These are phyloP conservation scores for Pluvianellus socialis DNA, from an alignment of 2,113 vertebrate species.

Conservation along the genomic window DNA sequence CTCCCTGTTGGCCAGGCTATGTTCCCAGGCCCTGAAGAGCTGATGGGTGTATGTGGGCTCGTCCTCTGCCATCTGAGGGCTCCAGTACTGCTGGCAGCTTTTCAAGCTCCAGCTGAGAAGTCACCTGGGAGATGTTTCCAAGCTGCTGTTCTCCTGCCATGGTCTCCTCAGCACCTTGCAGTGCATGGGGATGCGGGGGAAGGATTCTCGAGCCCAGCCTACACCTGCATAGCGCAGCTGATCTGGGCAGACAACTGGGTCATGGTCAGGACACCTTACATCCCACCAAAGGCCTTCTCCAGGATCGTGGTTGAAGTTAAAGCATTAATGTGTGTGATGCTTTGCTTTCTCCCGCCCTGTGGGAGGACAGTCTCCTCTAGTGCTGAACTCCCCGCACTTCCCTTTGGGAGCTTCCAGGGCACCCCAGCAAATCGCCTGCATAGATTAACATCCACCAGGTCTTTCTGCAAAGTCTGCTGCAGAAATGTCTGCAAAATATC, in stretches of 20 bases:
- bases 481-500: neutral
- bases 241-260: neutral
- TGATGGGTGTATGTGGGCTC: neutral
- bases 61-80: neutral
- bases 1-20: neutral
- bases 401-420: neutral
- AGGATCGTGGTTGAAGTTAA: neutral
- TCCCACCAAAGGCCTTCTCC: neutral
- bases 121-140: neutral
- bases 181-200: neutral
- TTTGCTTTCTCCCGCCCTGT: neutral
- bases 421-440: neutral
- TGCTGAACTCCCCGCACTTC: neutral
- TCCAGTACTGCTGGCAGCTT: neutral
- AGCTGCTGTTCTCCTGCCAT: neutral
- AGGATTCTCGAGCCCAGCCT: neutral
- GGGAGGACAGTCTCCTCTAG: neutral
- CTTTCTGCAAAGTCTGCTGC: neutral
- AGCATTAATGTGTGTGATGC: neutral
- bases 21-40: neutral
- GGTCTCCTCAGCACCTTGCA: neutral
- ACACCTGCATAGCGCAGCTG: accelerated
- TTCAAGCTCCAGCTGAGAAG: neutral
- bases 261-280: neutral
- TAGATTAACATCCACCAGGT: too few species aligned